Percentiles rank a stretch among this genome's conserved stretches.
phyloP scores from a whole-genome alignment of 2,888 invertebrate genomes.

The Aleiodes leptofemur region DNA sequence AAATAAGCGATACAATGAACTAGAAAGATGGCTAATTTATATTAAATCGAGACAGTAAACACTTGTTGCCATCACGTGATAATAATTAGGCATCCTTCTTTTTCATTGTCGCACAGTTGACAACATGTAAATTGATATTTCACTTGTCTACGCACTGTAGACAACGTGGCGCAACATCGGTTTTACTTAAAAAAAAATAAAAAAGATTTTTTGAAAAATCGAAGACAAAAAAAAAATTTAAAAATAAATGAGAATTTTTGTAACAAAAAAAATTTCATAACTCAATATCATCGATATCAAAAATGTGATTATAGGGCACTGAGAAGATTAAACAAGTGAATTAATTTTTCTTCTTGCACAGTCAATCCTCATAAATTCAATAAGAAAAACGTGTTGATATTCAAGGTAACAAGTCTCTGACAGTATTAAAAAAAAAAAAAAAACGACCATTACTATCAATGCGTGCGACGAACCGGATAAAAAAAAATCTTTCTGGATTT shows the following conservation, averaged over 20 bases:
- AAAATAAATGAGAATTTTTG: conserved; percentile 29
- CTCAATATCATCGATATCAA: conserved; percentile 2
- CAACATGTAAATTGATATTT: conserved; percentile 63
- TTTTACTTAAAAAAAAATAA: conserved; percentile 50
- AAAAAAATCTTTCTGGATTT: neutral
- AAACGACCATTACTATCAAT: conserved; percentile 74
- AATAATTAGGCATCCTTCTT: conserved; percentile 38
- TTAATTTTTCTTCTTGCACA: neutral
- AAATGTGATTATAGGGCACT: neutral
- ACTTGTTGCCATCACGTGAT: neutral
- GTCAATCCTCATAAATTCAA: conserved; percentile 14
- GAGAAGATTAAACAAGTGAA: conserved; percentile 38
- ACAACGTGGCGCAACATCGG: conserved; percentile 73
- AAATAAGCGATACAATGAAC: conserved; percentile 54
- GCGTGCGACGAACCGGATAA: conserved; percentile 62
- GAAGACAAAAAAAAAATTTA: conserved; percentile 18
- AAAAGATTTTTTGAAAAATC: conserved; percentile 38
- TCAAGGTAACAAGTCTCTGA: conserved; percentile 75
- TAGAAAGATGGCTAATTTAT: conserved; percentile 43
- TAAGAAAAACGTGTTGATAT: conserved; percentile 56
- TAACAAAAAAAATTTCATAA: conserved; percentile 23
- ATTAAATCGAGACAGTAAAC: conserved; percentile 38
- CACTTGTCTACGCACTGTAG: conserved; percentile 67
- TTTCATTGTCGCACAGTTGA: conserved; percentile 58
- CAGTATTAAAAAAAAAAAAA: conserved; percentile 58